These are phyloP conservation scores for western clawed frog (Xenopus tropicalis) DNA, from an alignment of 2,113 vertebrate genomes.

Conservation along the genomic window DNA sequence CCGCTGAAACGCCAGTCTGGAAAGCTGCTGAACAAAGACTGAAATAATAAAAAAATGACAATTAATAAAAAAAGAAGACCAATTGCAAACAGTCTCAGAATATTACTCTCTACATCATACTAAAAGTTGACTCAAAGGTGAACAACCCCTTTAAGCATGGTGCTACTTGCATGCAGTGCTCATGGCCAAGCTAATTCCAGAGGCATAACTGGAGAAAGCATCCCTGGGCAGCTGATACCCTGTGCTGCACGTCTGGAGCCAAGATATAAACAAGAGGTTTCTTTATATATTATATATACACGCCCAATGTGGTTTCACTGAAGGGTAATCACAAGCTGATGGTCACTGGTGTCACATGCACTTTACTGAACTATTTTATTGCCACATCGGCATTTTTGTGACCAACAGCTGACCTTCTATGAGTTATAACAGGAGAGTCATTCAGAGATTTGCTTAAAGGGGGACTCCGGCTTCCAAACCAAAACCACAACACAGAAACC, in stretches of 20 bases:
- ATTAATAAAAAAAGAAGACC: no score
- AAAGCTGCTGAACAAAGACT: no score
- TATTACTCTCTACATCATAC: no score
- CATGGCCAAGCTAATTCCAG: conserved; percentile 1
- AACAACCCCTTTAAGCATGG: no score
- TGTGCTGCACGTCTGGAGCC: conserved; percentile 4
- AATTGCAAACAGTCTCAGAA: no score
- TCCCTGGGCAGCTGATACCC: conserved; percentile 31
- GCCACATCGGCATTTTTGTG: conserved; percentile 5
- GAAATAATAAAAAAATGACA: no score
- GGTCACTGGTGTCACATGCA: conserved; percentile 23
- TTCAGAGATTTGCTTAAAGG: no score
- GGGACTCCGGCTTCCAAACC: no score
- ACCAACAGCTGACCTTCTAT: background rate
- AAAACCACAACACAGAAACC: no score
- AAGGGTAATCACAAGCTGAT: conserved; percentile 30
- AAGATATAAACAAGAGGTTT: conserved; percentile 16
- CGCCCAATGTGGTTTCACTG: background rate
- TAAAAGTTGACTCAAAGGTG: no score
- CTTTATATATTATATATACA: conserved; percentile 25
- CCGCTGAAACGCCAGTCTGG: no score
- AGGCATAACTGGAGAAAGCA: conserved; percentile 5
- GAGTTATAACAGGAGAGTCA: background rate
- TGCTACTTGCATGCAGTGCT: conserved; percentile 14
- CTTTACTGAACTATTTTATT: conserved; percentile 11